These are phyloP conservation scores for Charadrius vociferus DNA, from an alignment of 2,113 vertebrate genomes.

Conservation along the genomic window DNA sequence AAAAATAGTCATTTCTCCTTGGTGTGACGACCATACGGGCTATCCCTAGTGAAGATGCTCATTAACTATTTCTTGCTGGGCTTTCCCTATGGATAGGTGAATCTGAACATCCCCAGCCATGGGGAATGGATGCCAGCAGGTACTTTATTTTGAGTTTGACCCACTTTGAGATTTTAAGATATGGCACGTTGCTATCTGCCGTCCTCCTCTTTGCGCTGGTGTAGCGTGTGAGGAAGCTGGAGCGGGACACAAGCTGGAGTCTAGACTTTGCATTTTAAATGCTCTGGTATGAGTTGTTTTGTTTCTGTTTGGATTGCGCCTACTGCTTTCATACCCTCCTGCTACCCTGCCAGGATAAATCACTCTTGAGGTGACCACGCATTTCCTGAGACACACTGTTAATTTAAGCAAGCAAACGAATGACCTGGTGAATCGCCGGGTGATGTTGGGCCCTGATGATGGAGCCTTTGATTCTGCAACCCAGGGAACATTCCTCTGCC, in stretches of 20 bases:
- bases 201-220: neutral
- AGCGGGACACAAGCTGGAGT: neutral
- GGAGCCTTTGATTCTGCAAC: neutral
- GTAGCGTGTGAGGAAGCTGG: neutral
- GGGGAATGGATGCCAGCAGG: neutral
- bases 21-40: neutral
- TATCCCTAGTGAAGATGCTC: neutral
- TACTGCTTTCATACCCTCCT: neutral
- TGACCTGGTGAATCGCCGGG: neutral
- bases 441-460: neutral
- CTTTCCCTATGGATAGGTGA: neutral
- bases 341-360: constrained; percentile 32
- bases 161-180: neutral
- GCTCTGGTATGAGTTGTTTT: constrained; percentile 1
- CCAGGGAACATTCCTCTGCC: neutral
- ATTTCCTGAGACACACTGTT: neutral
- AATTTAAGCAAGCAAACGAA: neutral
- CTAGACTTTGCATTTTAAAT: constrained; percentile 1
- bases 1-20: neutral
- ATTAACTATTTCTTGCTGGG: neutral
- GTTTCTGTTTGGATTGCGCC: constrained; percentile 25
- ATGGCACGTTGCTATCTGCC: neutral
- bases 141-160: neutral
- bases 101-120: neutral
- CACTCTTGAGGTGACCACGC: neutral